Conservation (phyloP, 2,888 invertebrate genomes). For the Thymelicus lineola region DNA sequence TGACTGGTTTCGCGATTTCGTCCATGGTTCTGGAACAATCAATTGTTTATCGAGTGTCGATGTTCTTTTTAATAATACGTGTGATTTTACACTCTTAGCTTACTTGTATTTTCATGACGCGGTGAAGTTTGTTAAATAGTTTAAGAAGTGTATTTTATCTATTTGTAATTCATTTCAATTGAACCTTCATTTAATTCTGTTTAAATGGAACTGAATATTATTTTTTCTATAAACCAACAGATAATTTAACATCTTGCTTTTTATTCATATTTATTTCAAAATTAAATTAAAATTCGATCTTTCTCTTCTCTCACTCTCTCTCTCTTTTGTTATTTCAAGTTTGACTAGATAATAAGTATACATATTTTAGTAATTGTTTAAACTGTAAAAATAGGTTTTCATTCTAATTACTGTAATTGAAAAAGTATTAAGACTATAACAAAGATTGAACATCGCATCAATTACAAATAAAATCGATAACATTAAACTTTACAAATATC, state of each 20-base stretch:
- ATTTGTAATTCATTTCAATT: too few species aligned
- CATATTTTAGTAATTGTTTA: too few species aligned
- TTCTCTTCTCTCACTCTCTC: too few species aligned
- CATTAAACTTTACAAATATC: constrained; percentile 33
- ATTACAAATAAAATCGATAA: constrained; percentile 34
- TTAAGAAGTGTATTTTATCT: too few species aligned
- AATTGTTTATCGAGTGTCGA: constrained; percentile 25
- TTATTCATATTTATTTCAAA: too few species aligned
- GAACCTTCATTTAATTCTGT: too few species aligned
- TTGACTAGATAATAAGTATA: too few species aligned
- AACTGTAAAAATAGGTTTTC: background rate
- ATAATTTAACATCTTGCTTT: too few species aligned
- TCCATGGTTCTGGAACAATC: constrained; percentile 21
- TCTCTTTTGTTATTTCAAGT: too few species aligned
- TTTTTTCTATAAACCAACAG: too few species aligned
- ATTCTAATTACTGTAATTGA: background rate
- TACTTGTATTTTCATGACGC: background rate
- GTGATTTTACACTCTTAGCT: constrained; percentile 4
- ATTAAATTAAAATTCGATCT: too few species aligned
- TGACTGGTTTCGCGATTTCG: constrained; percentile 29
- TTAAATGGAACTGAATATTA: too few species aligned
- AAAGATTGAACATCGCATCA: constrained; percentile 29
- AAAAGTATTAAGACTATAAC: background rate
- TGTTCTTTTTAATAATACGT: constrained; percentile 8
- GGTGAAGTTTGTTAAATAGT: background rate